Percentiles rank a stretch among this genome's conserved stretches.
phyloP scores from a whole-genome alignment of 2,888 invertebrate species.

The Corbicula japonica region DNA sequence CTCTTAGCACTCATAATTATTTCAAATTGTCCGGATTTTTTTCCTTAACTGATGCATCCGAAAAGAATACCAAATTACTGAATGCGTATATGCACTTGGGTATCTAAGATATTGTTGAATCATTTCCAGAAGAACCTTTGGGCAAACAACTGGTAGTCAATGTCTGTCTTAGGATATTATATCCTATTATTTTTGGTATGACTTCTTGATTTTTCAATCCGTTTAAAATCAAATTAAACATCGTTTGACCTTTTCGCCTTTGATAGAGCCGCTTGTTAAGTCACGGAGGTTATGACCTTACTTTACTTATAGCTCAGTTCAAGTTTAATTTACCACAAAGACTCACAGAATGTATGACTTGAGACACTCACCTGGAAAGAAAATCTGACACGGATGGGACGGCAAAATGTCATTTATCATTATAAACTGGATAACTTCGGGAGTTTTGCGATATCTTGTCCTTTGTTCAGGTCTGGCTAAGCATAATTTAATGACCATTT shows the following conservation, averaged over 20 bases:
- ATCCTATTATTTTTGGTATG: too few species aligned
- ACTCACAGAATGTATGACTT: too few species aligned
- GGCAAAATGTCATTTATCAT: slow-evolving; percentile 7
- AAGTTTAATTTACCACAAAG: slow-evolving; percentile 13
- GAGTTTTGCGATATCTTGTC: slow-evolving; percentile 3
- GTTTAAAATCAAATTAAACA: slow-evolving; percentile 20
- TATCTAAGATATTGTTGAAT: too few species aligned
- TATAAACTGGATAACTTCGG: slow-evolving; percentile 9
- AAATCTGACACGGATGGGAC: slow-evolving; percentile 2
- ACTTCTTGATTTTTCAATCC: slow-evolving; percentile 37
- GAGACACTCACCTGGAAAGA: background rate
- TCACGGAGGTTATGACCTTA: slow-evolving; percentile 7
- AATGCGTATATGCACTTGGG: too few species aligned
- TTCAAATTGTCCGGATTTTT: too few species aligned
- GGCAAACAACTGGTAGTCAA: too few species aligned
- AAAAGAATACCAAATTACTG: too few species aligned
- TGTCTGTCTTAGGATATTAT: too few species aligned
- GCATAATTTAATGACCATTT: slow-evolving; percentile 11
- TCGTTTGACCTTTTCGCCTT: slow-evolving; percentile 23
- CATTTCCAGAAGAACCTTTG: too few species aligned
- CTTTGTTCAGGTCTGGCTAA: slow-evolving; percentile 1
- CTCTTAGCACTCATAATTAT: too few species aligned
- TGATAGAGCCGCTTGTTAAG: slow-evolving; percentile 1
- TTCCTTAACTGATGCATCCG: too few species aligned
- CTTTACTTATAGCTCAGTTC: background rate